Percentiles rank a stretch among this genome's conserved stretches.
These are phyloP conservation scores for Phalera bucephala DNA, from an alignment of 2,888 invertebrate species.

Conservation along the genomic window DNA sequence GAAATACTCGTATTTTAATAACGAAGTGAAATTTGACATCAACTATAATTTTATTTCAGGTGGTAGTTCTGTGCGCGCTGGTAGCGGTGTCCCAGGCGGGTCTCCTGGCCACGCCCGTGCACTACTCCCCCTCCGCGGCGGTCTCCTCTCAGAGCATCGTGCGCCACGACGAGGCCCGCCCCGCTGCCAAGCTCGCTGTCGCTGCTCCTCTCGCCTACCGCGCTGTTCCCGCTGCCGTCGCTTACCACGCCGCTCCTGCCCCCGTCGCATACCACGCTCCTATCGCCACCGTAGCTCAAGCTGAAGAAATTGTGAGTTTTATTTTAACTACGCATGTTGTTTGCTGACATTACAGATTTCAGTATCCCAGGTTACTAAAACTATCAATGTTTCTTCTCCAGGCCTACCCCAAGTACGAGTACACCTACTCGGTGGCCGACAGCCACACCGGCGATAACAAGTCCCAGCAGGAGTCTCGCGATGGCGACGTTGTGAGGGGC, in stretches of 20 bases:
- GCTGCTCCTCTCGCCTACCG: constrained; percentile 24
- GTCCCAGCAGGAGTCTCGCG: constrained; percentile 69
- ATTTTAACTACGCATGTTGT: neutral
- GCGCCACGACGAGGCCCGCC: constrained; percentile 44
- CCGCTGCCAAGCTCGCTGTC: constrained; percentile 19
- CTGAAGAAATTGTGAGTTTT: constrained; percentile 42
- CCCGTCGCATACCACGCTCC: constrained; percentile 36
- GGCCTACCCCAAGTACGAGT: constrained; percentile 73
- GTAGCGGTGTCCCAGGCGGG: constrained; percentile 36
- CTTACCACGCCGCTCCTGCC: constrained; percentile 38
- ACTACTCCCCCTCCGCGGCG: constrained; percentile 46
- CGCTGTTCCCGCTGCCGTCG: constrained; percentile 37
- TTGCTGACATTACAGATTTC: too few relatives aligned
- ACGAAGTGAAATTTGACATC: too few relatives aligned
- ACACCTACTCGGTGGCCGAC: constrained; percentile 71
- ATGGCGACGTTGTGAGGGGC: constrained; percentile 81
- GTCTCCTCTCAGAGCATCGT: constrained; percentile 51
- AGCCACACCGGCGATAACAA: constrained; percentile 75
- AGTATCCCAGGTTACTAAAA: too few relatives aligned
- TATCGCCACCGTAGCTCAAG: constrained; percentile 25
- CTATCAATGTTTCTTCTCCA: constrained; percentile 15
- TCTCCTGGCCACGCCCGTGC: constrained; percentile 46
- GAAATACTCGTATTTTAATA: too few relatives aligned
- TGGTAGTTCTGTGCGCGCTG: constrained; percentile 32
- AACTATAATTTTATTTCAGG: constrained; percentile 16